Base-by-base conservation (phyloP, 2,113 vertebrate species). In the Pseudolaguvia tuberculata region DNA sequence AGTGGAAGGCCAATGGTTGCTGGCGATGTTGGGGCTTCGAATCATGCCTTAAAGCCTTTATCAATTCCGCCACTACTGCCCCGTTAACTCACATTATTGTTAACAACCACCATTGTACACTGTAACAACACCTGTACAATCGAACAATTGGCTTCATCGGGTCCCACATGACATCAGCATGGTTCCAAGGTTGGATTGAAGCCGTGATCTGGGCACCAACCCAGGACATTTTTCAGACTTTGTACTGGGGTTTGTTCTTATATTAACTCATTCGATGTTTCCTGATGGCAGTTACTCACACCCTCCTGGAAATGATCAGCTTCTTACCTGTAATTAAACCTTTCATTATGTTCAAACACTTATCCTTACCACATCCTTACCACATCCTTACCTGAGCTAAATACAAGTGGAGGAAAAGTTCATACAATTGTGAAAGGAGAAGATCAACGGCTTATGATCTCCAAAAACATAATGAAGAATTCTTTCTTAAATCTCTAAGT, bases 201-300 rank as follows among this genome's bases (percentile, higher is more conserved):
- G 5, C 31, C 6, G 31, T 35, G 31, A 6, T 35, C 3, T 4
- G 6, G 6, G 31, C 31, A 4, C 31, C 6, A 35, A 35, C 31
- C 3, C 3, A 35, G 3, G 31, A 35, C 31, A 35, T 35, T 75
- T 75, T 66, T 25, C 27, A 27, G n/a, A n/a, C n/a, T n/a, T n/a
- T n/a, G n/a, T n/a, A n/a, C n/a, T n/a, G n/a, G n/a, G n/a, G n/a
- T n/a, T n/a, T n/a, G n/a, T n/a, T n/a, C n/a, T n/a, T n/a, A n/a
- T n/a, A n/a, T n/a, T n/a, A n/a, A n/a, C n/a, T n/a, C n/a, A 42
- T 39, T 57, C 62, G n/a, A 18, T 31, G 12, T 31, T 67, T 67
- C 73, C 51, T 67, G 51, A 39, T 75, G 50, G 18, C 13, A 17
- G 51, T 67, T 48, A 23, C 31, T 18, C 51, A 58, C 55, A 48